These are phyloP conservation scores for Eurystomus gularis DNA, from an alignment of 2,113 vertebrate species.

Conservation along the genomic window DNA sequence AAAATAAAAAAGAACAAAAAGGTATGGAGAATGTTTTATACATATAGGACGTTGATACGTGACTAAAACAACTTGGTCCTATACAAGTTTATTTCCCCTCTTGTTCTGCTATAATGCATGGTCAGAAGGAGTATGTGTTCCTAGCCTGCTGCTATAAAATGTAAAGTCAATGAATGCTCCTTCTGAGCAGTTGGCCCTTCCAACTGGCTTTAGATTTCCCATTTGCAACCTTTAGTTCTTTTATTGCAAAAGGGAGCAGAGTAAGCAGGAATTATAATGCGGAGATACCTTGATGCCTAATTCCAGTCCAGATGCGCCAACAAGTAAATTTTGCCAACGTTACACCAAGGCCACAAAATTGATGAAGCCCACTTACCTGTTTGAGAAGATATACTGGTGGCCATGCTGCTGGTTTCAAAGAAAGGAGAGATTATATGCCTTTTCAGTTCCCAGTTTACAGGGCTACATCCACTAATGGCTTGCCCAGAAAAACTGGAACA, in stretches of 20 bases:
- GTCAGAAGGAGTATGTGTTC: background rate
- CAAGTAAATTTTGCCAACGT: background rate
- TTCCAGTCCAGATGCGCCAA: background rate
- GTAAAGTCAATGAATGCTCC: background rate
- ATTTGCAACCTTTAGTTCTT: background rate
- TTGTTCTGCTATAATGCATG: background rate
- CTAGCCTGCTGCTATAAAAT: background rate
- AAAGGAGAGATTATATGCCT: background rate
- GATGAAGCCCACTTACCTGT: background rate
- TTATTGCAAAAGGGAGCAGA: background rate
- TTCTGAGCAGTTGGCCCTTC: background rate
- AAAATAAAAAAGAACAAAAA: background rate
- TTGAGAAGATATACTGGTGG: background rate
- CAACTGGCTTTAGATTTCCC: background rate
- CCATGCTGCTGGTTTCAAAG: background rate
- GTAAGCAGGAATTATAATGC: background rate
- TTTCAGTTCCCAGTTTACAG: background rate
- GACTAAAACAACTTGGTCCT: background rate
- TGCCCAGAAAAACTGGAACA: background rate
- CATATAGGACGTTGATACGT: background rate
- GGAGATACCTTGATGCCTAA: background rate
- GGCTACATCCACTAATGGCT: background rate
- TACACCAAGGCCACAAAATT: accelerated
- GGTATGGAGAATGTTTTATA: background rate
- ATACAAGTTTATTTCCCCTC: background rate